These are phyloP conservation scores for Tetropium fuscum DNA, from an alignment of 2,888 invertebrate genomes.

Conservation along the genomic window DNA sequence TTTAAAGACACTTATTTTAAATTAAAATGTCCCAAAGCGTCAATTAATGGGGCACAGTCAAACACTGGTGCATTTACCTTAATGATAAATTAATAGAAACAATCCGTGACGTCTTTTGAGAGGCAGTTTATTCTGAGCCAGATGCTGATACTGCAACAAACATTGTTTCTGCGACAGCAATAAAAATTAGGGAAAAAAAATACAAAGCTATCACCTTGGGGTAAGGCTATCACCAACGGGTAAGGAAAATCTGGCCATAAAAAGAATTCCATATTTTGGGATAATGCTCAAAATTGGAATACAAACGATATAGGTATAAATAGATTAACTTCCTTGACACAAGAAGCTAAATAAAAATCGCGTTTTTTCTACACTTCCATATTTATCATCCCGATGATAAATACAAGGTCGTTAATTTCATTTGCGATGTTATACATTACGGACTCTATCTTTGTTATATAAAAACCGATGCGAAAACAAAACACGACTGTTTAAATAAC, in stretches of 20 bases:
- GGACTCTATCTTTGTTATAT: no score
- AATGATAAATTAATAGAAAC: background rate
- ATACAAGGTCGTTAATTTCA: no score
- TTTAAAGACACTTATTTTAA: no score
- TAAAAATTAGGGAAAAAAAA: background rate
- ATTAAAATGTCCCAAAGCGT: no score
- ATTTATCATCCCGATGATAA: no score
- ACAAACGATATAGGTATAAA: background rate
- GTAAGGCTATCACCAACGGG: background rate
- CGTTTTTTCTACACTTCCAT: no score
- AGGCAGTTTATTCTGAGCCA: background rate
- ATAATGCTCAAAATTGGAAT: background rate
- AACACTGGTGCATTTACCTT: no score
- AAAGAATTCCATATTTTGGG: background rate
- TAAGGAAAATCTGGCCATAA: background rate
- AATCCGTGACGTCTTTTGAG: background rate
- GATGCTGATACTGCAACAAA: background rate
- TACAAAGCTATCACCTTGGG: background rate
- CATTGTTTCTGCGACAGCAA: background rate
- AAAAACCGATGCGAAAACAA: no score
- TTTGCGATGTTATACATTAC: no score
- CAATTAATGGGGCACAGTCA: no score
- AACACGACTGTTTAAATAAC: no score
- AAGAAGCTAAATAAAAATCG: background rate
- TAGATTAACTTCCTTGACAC: background rate